These are phyloP conservation scores for Creontiades dilutus DNA, from an alignment of 2,888 invertebrate genomes.

Conservation along the genomic window DNA sequence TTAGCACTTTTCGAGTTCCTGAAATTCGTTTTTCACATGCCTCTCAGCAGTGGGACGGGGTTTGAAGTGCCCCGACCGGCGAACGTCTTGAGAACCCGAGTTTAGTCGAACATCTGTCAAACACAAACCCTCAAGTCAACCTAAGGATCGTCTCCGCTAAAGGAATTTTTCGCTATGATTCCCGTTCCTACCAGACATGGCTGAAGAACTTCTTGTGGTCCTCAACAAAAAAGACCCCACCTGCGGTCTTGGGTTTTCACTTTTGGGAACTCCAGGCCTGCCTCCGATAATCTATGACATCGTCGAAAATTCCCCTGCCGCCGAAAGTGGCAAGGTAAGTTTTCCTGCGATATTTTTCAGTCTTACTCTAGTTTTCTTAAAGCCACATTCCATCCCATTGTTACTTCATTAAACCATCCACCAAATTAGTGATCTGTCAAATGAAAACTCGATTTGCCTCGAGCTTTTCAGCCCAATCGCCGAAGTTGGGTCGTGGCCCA, in stretches of 20 bases:
- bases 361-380: not conserved
- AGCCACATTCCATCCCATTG: not conserved
- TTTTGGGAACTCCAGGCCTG: slow-evolving; percentile 93
- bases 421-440: not conserved
- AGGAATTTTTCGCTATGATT: slow-evolving; percentile 53
- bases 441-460: not conserved
- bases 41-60: not conserved
- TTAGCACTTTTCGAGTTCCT: not conserved
- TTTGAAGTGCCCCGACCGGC: slow-evolving; percentile 19
- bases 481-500: slow-evolving; percentile 69
- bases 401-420: not conserved
- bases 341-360: not conserved
- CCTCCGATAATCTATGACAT: slow-evolving; percentile 96
- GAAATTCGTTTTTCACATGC: slow-evolving; percentile 5
- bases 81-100: not conserved
- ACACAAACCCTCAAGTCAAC: not conserved
- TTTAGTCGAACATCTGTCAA: slow-evolving; percentile 64
- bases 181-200: slow-evolving; percentile 81
- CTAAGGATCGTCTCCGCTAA: not conserved
- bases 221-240: slow-evolving; percentile 88
- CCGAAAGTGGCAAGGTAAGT: slow-evolving; percentile 92
- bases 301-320: slow-evolving; percentile 95
- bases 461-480: not conserved
- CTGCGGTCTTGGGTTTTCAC: slow-evolving; percentile 91
- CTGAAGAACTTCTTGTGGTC: slow-evolving; percentile 93